These are phyloP conservation scores for Orchestia grillus DNA, from an alignment of 1,140 invertebrate species.

Conservation along the genomic window DNA sequence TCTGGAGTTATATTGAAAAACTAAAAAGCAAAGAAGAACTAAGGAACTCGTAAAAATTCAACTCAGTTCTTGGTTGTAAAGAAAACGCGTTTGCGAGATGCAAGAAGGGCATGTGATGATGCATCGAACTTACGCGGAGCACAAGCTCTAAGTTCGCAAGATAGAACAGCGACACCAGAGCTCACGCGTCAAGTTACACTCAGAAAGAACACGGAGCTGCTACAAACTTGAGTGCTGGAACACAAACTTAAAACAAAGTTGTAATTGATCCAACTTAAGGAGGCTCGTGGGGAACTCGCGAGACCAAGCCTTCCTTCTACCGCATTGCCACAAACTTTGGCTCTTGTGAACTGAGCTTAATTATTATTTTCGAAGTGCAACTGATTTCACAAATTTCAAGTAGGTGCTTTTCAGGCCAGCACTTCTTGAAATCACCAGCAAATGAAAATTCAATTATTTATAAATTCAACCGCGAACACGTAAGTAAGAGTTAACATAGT, in stretches of 20 bases:
- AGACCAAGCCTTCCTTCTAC: background rate
- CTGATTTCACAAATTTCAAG: background rate
- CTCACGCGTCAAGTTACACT: background rate
- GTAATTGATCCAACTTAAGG: constrained; percentile 8
- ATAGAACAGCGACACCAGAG: background rate
- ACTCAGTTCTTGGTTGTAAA: background rate
- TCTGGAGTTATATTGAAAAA: background rate
- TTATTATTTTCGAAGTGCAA: background rate
- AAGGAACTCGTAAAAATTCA: background rate
- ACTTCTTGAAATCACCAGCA: background rate
- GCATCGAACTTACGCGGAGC: background rate
- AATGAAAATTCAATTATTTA: background rate
- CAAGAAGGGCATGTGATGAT: background rate
- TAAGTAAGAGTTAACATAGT: background rate
- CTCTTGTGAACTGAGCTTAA: background rate
- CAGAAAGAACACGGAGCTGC: background rate
- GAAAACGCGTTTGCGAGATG: background rate
- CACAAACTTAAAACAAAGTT: constrained; percentile 5
- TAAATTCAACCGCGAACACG: background rate
- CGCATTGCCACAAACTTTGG: background rate
- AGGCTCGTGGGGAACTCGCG: background rate
- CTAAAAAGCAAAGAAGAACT: background rate
- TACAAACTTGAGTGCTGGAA: constrained; percentile 14
- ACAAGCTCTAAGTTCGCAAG: background rate
- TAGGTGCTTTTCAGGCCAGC: background rate